Evolutionary conservation across 2,888 invertebrate species (phyloP), one percentile per base, ranked within the genome.

Genomic region (Napeogenes inachia): DNA sequence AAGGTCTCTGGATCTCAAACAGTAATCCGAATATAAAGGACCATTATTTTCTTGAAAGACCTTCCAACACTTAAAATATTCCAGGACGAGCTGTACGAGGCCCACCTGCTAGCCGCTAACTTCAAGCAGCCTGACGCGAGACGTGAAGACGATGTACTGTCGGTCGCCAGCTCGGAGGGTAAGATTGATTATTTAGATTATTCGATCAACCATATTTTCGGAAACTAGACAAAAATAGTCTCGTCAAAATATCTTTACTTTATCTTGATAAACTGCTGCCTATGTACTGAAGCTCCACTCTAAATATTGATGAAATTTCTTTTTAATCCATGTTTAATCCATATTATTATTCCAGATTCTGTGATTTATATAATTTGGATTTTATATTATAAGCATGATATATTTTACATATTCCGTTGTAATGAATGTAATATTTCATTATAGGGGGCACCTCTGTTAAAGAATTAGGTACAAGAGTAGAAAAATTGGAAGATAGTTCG

Each of bases 401-500:
- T 45, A 45, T 45, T 45, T 6, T 45, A 45, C 45, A 45, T 3
- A n/a, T 45, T 4, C 45, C 8, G 12, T 45, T 45, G n/a, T 45
- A 45, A 45, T n/a, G 4, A 4, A 13, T 8, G 56, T 32, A 6
- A 54, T 33, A 3, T 30, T 50, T 56, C 50, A n/a, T 42, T 53
- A 2, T 30, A 61, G 57, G 60, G 33, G 75, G 81, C 35, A 75
- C 79, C 0, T 87, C 87, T 0, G 81, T 80, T 0, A 82, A 85
- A 35, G 88, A 86, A 0, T 46, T 79, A 61, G 85, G 85, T 2
- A 72, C 82, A 0, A 65, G 81, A 12, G 81, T 85, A 0, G 89
- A 89, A 67, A 89, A 89, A 8, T 59, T 89, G 0, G 89, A 89
- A 21, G 89, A 89, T 63, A 88, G 87, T 32, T 89, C 88, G 2